A percentile compares a stretch with the other conserved stretches of the same genome.
Conservation (phyloP, 2,113 vertebrate genomes). For the Elephas maximus region DNA sequence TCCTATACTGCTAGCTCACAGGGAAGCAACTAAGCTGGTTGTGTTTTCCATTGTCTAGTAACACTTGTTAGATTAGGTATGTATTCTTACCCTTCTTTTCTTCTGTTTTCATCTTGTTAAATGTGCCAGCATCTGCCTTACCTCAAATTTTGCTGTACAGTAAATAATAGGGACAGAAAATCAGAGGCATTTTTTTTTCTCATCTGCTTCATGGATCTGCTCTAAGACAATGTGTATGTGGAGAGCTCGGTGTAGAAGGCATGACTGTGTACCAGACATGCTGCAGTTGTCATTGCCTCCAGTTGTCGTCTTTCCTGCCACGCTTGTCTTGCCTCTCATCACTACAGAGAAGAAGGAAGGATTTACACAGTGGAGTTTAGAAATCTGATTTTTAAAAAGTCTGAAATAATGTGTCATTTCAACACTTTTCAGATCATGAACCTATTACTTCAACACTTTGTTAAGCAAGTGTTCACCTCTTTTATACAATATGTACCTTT, state of each 20-base stretch:
- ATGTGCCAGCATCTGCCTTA: background rate
- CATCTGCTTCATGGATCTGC: background rate
- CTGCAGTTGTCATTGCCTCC: background rate
- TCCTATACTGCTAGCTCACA: background rate
- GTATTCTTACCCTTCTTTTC: background rate
- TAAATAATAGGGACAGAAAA: background rate
- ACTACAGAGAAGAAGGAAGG: slow-evolving; percentile 11
- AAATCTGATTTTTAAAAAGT: background rate
- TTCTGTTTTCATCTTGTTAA: background rate
- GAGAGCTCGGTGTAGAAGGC: background rate
- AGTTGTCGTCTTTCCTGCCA: background rate
- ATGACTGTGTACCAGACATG: background rate
- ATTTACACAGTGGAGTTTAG: slow-evolving; percentile 4
- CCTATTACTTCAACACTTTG: background rate
- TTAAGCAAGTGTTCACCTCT: background rate
- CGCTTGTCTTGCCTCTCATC: background rate
- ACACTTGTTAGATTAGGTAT: background rate
- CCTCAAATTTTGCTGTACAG: background rate
- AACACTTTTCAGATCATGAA: slow-evolving; percentile 1
- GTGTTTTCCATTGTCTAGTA: background rate
- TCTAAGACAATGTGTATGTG: background rate
- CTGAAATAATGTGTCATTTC: slow-evolving; percentile 54
- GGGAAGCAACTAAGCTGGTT: background rate
- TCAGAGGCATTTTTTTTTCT: background rate
- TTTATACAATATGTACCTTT: background rate